A percentile compares a stretch with the other conserved stretches of the same genome.
These are phyloP conservation scores for Phodopus roborovskii DNA, from an alignment of 2,113 vertebrate species.

Conservation along the genomic window DNA sequence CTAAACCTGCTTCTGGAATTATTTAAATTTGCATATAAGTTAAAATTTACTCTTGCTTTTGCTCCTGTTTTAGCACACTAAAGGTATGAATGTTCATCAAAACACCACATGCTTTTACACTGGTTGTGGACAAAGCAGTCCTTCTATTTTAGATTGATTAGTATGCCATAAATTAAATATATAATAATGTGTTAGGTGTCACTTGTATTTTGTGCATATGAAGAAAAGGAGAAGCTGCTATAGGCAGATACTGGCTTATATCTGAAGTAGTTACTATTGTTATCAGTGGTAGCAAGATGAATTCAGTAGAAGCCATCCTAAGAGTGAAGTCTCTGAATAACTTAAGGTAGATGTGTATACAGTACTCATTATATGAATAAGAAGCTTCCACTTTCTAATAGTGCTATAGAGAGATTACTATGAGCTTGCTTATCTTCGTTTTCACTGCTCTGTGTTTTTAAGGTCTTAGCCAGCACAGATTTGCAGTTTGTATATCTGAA, in stretches of 20 bases:
- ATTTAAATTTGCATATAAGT: neutral
- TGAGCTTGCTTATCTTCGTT: neutral
- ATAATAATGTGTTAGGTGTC: neutral
- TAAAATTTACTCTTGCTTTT: neutral
- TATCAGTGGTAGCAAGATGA: neutral
- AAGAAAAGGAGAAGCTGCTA: neutral
- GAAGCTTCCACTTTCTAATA: constrained; percentile 22
- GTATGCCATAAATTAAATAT: neutral
- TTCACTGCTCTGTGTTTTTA: neutral
- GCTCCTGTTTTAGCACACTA: neutral
- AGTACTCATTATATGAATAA: neutral
- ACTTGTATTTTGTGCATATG: neutral
- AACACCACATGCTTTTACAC: neutral
- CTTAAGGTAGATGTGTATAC: neutral
- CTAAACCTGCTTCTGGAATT: neutral
- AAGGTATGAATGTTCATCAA: neutral
- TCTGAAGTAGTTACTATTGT: neutral
- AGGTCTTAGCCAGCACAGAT: neutral
- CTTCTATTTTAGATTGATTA: neutral
- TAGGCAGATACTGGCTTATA: rapidly evolving
- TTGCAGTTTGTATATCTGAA: constrained; percentile 50
- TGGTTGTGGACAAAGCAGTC: neutral
- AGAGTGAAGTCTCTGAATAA: constrained; percentile 30
- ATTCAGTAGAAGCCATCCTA: neutral
- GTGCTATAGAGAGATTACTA: neutral